Conservation (phyloP, 2,888 invertebrate species). For the Enoplolaimus lenunculus region DNA sequence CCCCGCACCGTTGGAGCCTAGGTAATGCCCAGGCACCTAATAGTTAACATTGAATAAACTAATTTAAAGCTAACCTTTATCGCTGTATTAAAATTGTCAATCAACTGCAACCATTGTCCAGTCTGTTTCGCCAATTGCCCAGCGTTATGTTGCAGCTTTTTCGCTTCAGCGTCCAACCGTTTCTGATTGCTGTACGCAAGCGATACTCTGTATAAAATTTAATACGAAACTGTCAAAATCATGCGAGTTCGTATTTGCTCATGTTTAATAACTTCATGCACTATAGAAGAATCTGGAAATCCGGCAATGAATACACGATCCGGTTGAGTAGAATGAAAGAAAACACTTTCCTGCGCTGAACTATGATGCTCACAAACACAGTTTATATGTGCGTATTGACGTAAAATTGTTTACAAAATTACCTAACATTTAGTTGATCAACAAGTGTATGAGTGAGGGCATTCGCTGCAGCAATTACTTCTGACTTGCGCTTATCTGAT, state of each 20-base stretch:
- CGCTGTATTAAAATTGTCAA: slow-evolving; percentile 49
- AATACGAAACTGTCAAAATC: slow-evolving; percentile 23
- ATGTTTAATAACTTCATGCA: no score
- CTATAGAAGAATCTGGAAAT: no score
- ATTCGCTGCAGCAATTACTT: slow-evolving; percentile 79
- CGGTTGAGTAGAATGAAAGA: no score
- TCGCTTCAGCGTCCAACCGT: slow-evolving; percentile 88
- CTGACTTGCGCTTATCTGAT: slow-evolving; percentile 76
- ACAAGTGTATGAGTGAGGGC: slow-evolving; percentile 82
- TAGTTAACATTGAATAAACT: slow-evolving; percentile 6
- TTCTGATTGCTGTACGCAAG: slow-evolving; percentile 97
- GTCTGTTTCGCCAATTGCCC: slow-evolving; percentile 89
- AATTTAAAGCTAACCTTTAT: slow-evolving; percentile 45
- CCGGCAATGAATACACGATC: no score
- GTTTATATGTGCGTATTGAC: no score
- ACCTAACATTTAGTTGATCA: slow-evolving; percentile 95
- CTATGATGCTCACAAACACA: no score
- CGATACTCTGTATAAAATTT: slow-evolving; percentile 60
- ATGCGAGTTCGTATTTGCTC: no score
- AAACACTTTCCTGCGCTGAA: no score
- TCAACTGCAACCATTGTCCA: slow-evolving; percentile 79
- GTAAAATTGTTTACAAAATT: no score
- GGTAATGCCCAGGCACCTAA: no score
- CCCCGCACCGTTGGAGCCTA: no score
- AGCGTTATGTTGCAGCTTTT: slow-evolving; percentile 80